phyloP scores from a whole-genome alignment of 2,888 invertebrate species.

The Harpagoxenus sublaevis region DNA sequence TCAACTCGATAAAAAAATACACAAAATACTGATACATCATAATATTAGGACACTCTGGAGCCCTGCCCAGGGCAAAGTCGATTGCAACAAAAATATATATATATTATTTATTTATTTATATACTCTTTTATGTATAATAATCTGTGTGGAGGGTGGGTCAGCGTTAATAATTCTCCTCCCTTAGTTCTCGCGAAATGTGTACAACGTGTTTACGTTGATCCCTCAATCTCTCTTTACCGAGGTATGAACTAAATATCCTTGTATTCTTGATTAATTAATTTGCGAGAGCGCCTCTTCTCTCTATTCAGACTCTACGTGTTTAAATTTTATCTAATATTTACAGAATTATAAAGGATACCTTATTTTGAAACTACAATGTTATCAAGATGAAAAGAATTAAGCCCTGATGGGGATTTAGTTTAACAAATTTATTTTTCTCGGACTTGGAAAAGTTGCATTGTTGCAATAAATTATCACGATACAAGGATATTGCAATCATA shows the following conservation, averaged over 20 bases:
- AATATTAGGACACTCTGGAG: constrained; percentile 82
- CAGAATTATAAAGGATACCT: constrained; percentile 53
- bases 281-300: neutral
- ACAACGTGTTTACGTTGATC: constrained; percentile 41
- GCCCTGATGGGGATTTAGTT: constrained; percentile 21
- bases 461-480: neutral
- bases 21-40: constrained; percentile 84
- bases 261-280: constrained; percentile 1
- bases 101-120: constrained; percentile 71
- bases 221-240: neutral
- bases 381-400: neutral
- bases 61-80: constrained; percentile 83
- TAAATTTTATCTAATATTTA: constrained; percentile 38
- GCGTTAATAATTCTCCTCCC: constrained; percentile 68
- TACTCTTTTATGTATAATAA: constrained; percentile 75
- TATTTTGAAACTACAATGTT: constrained; percentile 40
- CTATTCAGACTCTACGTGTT: neutral
- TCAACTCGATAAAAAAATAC: constrained; percentile 82
- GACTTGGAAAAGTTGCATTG: constrained; percentile 57
- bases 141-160: constrained; percentile 74
- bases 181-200: constrained; percentile 56
- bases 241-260: neutral
- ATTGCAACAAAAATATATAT: constrained; percentile 81
- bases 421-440: constrained; percentile 41
- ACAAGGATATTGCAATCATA: constrained; percentile 61